A percentile compares a stretch with the other conserved stretches of the same genome.
phyloP scores from a whole-genome alignment of 2,888 invertebrate species.

The Mimas tiliae region DNA sequence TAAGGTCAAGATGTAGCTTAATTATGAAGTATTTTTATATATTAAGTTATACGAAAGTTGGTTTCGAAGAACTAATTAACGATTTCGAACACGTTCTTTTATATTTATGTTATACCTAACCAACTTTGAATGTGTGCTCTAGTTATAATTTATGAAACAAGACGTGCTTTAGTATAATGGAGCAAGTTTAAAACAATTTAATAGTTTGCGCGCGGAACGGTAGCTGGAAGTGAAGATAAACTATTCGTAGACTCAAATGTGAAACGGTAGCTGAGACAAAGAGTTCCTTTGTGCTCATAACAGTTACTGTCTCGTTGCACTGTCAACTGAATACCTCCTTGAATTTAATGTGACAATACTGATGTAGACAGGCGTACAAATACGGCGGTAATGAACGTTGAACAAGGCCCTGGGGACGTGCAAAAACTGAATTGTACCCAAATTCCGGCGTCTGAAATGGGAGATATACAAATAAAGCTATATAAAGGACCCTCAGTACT shows the following conservation, averaged over 20 bases:
- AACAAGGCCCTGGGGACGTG: constrained; percentile 41
- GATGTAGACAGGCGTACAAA: constrained; percentile 39
- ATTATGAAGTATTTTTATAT: not conserved
- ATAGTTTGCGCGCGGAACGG: not conserved
- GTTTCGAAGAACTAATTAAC: too few relatives aligned
- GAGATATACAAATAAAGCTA: constrained; percentile 35
- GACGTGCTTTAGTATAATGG: not conserved
- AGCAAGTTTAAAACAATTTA: not conserved
- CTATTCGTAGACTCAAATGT: constrained; percentile 25
- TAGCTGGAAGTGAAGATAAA: constrained; percentile 22
- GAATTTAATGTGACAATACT: constrained; percentile 40
- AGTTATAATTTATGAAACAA: not conserved
- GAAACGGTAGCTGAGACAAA: constrained; percentile 25
- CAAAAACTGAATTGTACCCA: constrained; percentile 43
- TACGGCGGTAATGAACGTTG: constrained; percentile 46
- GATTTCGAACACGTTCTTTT: too few relatives aligned
- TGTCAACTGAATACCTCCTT: constrained; percentile 35
- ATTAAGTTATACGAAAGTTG: too few relatives aligned
- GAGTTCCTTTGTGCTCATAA: constrained; percentile 28
- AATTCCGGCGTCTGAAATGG: constrained; percentile 30
- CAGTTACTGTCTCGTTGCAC: constrained; percentile 30
- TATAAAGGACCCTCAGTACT: constrained; percentile 15
- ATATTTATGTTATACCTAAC: too few relatives aligned
- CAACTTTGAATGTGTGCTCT: not conserved
- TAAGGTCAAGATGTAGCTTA: constrained; percentile 64